Base-by-base conservation (phyloP, 2,888 invertebrate genomes). In the Eristalis arbustorum region DNA sequence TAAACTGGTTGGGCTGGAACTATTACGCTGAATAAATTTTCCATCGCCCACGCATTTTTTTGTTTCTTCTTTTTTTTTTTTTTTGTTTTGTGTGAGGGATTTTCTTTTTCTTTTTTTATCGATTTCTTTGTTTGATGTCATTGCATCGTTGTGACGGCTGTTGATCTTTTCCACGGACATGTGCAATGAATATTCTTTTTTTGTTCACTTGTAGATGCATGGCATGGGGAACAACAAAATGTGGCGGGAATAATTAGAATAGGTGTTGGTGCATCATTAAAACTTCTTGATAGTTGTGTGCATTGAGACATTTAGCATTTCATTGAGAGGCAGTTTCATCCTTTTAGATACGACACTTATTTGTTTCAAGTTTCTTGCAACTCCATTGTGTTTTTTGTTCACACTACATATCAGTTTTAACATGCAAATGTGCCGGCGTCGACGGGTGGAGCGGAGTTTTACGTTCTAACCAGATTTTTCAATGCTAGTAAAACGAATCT, bases 1-100 rank as follows among this genome's bases (percentile, higher is more conserved):
- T 64, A 57, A 79, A 75, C 76, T 80, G 67, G 72, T 84, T 80
- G 71, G 31, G 83, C 68, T 59, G 62, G 40, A 71, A 42, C 42
- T 69, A 68, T 88, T 77, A 71, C 72, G 83, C 64, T 64, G 67
- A 79, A 79, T 79, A 83, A 74, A 69, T 88, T 83, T 83, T 68
- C 77, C 68, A 71, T 76, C 57, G 77, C 83, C 80, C 74, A 75
- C 84, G 84, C 84, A 75, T 71, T 78, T 64, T 40, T n/a, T 42
- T 42, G 8, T 14, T 42, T 42, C 14, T 42, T 4, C 0, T 42
- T 3, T 18, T 1, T n/a, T 1, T 4, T 1, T 42, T 3, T 18
- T 1, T n/a, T 1, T 42, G 42, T 18, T 42, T 8, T 31, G 37
- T 69, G 61, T 14, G 34, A 62, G 59, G 23, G 69, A 69, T 69